Evolutionary conservation across 2,113 vertebrate genomes (phyloP).

Genomic region (Sialia sialis): DNA sequence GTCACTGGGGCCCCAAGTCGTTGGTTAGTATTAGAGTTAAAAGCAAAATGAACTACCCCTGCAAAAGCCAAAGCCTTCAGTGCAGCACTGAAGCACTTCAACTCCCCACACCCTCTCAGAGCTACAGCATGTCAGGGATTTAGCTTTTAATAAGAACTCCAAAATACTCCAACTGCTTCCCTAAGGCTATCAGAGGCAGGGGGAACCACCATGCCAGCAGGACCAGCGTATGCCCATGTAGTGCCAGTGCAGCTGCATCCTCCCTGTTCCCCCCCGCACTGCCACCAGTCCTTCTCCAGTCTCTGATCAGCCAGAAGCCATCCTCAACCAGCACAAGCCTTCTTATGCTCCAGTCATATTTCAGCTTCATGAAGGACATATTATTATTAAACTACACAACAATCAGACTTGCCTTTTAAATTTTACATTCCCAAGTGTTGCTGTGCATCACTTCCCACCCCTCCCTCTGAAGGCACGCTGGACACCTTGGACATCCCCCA

Average conservation of each 20-base stretch:
- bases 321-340: not conserved
- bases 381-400: accelerated
- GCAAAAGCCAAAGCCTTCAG: not conserved
- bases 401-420: not conserved
- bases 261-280: not conserved
- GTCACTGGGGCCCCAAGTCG: not conserved
- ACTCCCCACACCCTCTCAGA: not conserved
- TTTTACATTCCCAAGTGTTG: not conserved
- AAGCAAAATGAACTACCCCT: not conserved
- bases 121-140: not conserved
- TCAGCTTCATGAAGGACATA: not conserved
- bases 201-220: not conserved
- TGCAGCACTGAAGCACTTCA: not conserved
- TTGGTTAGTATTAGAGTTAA: not conserved
- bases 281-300: not conserved
- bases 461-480: not conserved
- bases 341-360: not conserved
- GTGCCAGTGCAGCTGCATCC: no score
- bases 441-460: not conserved
- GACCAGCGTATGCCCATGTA: not conserved
- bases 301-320: not conserved
- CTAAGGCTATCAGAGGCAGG: not conserved
- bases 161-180: not conserved
- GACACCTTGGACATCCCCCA: not conserved
- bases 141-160: not conserved